These are phyloP conservation scores for Pseudomugil gertrudae DNA, from an alignment of 2,797 vertebrate species.

Conservation along the genomic window DNA sequence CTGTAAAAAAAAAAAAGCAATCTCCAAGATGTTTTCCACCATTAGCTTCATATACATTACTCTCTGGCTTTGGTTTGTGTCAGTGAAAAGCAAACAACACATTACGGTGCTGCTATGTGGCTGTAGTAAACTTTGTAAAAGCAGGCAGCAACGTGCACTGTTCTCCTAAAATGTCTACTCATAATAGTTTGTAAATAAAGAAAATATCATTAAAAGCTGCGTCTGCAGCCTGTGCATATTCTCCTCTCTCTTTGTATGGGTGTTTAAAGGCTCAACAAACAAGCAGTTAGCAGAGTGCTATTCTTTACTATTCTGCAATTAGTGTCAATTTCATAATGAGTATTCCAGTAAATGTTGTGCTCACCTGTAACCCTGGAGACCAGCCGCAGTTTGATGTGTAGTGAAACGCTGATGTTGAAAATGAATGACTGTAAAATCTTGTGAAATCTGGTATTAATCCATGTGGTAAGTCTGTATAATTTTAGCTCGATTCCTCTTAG, in stretches of 20 bases:
- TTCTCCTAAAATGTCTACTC: slow-evolving; percentile 3
- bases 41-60: not conserved
- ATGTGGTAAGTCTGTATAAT: not conserved
- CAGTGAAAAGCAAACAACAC: not conserved
- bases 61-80: slow-evolving; percentile 2
- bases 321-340: slow-evolving; percentile 12
- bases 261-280: slow-evolving; percentile 10
- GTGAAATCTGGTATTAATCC: not conserved
- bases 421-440: not conserved
- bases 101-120: not conserved
- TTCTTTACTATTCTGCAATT: slow-evolving; percentile 36
- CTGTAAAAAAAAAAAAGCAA: not conserved
- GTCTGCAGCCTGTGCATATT: slow-evolving; percentile 15
- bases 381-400: not conserved
- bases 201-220: not conserved
- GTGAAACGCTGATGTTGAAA: not conserved
- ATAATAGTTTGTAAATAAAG: not conserved
- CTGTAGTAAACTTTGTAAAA: slow-evolving; percentile 17
- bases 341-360: slow-evolving; percentile 17
- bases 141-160: not conserved
- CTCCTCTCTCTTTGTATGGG: slow-evolving; percentile 1
- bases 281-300: slow-evolving; percentile 4
- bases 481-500: not conserved
- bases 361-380: slow-evolving; percentile 20
- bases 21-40: not conserved